These are phyloP conservation scores for Dasypogon diadema DNA, from an alignment of 2,888 invertebrate species.

Conservation along the genomic window DNA sequence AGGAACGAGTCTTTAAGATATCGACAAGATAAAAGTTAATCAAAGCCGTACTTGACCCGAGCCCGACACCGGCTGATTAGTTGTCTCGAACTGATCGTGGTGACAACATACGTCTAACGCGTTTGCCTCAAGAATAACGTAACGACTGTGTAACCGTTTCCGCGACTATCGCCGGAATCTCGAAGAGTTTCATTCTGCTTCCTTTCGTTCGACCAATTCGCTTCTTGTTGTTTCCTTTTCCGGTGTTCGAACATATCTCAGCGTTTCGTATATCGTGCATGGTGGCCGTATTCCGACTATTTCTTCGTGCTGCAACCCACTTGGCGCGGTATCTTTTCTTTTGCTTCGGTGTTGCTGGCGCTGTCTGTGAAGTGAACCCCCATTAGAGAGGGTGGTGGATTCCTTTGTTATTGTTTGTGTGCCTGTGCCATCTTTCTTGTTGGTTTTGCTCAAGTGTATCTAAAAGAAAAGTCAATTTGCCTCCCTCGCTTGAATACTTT, in stretches of 20 bases:
- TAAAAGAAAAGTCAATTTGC: slow-evolving; percentile 1
- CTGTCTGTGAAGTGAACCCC: not conserved
- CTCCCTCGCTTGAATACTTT: not conserved
- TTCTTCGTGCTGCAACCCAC: slow-evolving; percentile 28
- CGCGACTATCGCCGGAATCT: not conserved
- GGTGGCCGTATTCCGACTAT: slow-evolving; percentile 18
- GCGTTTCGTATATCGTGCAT: slow-evolving; percentile 24
- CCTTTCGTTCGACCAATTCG: slow-evolving; percentile 13
- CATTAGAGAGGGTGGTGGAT: slow-evolving; percentile 9
- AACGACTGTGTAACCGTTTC: not conserved
- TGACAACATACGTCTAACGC: slow-evolving; percentile 9
- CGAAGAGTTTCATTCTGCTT: not conserved
- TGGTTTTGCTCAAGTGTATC: slow-evolving; percentile 11
- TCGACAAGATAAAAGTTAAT: slow-evolving; percentile 11
- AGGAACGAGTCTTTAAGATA: slow-evolving; percentile 31
- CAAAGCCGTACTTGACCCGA: slow-evolving; percentile 20
- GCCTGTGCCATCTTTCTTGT: slow-evolving; percentile 8
- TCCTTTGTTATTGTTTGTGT: slow-evolving; percentile 11
- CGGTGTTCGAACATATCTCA: slow-evolving; percentile 30
- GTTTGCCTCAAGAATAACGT: not conserved
- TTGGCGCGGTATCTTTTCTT: slow-evolving; percentile 38
- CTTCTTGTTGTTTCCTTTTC: slow-evolving; percentile 17
- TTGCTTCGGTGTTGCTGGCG: not conserved
- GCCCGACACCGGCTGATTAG: slow-evolving; percentile 19
- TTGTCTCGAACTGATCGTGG: slow-evolving; percentile 37